Conservation (phyloP, 2,113 vertebrate genomes). For the Vicugna pacos region DNA sequence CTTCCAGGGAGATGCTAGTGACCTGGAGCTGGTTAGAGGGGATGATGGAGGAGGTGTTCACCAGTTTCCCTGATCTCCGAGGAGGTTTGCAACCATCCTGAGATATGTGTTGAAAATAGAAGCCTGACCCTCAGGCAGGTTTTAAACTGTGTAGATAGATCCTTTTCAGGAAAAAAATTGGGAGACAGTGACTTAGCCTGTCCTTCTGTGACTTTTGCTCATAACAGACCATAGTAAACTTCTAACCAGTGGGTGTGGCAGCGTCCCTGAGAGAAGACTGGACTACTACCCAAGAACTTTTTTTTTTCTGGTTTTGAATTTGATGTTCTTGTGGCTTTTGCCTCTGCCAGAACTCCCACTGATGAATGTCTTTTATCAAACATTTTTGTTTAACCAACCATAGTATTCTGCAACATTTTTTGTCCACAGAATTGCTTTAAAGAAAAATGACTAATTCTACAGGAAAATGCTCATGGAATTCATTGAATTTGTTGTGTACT, state of each 20-base stretch:
- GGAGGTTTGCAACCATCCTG: neutral
- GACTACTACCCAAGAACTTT: neutral
- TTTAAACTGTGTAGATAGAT: too few species aligned
- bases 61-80: neutral
- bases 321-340: neutral
- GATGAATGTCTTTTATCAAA: neutral
- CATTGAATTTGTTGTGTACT: neutral
- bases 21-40: neutral
- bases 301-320: neutral
- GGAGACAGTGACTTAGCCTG: too few species aligned
- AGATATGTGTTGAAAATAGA: neutral
- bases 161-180: too few species aligned
- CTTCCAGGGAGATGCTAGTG: neutral
- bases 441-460: neutral
- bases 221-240: neutral
- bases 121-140: neutral
- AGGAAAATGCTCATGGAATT: neutral
- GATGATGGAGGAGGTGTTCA: neutral
- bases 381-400: neutral
- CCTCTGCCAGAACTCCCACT: neutral
- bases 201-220: too few species aligned
- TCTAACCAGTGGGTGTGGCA: neutral
- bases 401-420: neutral
- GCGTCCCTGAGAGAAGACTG: neutral
- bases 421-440: neutral